These are phyloP conservation scores for Priocnemis perturbator DNA, from an alignment of 2,888 invertebrate genomes.

Conservation along the genomic window DNA sequence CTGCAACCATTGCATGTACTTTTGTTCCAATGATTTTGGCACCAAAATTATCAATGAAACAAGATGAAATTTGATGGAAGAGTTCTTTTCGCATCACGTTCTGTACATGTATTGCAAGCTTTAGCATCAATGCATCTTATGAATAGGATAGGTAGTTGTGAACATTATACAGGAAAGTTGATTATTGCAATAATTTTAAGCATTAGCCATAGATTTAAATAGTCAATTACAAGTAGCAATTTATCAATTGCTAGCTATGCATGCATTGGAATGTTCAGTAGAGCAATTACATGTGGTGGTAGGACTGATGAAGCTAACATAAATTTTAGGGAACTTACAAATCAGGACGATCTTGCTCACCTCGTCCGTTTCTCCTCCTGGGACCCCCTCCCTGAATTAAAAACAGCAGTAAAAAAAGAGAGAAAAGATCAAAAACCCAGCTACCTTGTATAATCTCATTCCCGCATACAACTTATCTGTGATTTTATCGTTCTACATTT, in stretches of 20 bases:
- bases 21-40: no score
- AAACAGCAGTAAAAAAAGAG: constrained; percentile 40
- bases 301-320: constrained; percentile 63
- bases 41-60: no score
- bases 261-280: constrained; percentile 49
- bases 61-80: no score
- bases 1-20: no score
- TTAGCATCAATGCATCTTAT: not conserved
- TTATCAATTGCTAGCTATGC: constrained; percentile 45
- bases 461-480: constrained; percentile 42
- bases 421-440: constrained; percentile 34
- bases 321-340: constrained; percentile 69
- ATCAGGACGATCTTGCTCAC: constrained; percentile 66
- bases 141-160: constrained; percentile 8
- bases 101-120: no score
- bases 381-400: constrained; percentile 66
- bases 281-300: constrained; percentile 47
- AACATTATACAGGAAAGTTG: not conserved
- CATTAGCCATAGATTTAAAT: constrained; percentile 24
- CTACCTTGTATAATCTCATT: constrained; percentile 45
- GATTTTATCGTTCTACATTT: constrained; percentile 27
- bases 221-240: constrained; percentile 34
- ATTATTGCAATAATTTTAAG: not conserved
- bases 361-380: constrained; percentile 68
- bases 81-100: no score